Conservation (phyloP, 2,888 invertebrate species). For the Lathronympha strigana region DNA sequence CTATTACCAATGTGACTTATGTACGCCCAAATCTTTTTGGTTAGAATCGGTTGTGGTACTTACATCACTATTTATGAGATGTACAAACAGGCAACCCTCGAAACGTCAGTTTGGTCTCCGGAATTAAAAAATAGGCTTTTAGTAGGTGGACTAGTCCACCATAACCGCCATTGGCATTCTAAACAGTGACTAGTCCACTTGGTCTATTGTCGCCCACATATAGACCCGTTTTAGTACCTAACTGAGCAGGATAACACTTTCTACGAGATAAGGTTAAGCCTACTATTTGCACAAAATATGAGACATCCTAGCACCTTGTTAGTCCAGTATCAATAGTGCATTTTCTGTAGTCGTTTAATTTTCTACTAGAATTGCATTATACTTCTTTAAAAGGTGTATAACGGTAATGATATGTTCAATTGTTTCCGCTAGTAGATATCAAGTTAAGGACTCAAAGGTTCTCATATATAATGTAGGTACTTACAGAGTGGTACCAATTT, state of each 20-base stretch:
- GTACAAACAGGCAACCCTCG: too few species aligned
- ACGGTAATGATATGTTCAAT: neutral
- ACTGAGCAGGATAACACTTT: neutral
- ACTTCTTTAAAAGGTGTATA: neutral
- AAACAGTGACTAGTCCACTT: neutral
- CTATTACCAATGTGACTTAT: too few species aligned
- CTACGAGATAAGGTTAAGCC: neutral
- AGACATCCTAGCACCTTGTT: slow-evolving; percentile 5
- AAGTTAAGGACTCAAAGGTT: neutral
- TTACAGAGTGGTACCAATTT: too few species aligned
- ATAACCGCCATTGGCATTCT: neutral
- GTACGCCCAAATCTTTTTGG: too few species aligned
- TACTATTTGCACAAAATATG: neutral
- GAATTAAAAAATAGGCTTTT: too few species aligned
- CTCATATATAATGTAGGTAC: neutral
- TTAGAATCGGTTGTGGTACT: too few species aligned
- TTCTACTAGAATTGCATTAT: neutral
- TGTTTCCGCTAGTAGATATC: neutral
- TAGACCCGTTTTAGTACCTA: neutral
- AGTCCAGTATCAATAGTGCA: neutral
- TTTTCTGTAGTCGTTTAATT: neutral
- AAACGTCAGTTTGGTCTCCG: too few species aligned
- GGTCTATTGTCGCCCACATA: neutral
- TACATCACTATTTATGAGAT: too few species aligned
- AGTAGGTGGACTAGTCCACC: too few species aligned